A percentile compares a stretch with the other conserved stretches of the same genome.
Evolutionary conservation across 2,113 vertebrate genomes (phyloP).

Genomic region (Tragelaphus scriptus): DNA sequence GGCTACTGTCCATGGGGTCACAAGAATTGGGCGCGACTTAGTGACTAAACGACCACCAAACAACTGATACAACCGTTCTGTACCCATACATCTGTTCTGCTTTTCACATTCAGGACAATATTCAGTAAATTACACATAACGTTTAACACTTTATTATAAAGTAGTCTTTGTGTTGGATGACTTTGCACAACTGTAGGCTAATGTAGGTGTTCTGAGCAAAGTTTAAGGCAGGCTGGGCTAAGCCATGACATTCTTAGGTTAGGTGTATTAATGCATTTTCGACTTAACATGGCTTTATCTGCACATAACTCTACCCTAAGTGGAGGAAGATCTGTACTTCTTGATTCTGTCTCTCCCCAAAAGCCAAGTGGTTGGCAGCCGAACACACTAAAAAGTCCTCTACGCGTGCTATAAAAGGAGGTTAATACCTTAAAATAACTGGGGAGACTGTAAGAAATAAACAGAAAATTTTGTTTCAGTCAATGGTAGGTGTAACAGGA

Average conservation of each 20-base stretch:
- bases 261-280: background rate
- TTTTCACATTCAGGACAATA: background rate
- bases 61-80: background rate
- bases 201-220: background rate
- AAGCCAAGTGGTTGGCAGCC: background rate
- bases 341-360: background rate
- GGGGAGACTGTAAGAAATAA: background rate
- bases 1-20: background rate
- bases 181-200: background rate
- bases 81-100: background rate
- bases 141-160: background rate
- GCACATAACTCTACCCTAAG: background rate
- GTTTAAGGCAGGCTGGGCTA: background rate
- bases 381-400: background rate
- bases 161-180: background rate
- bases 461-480: background rate
- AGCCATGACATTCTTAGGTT: background rate
- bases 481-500: background rate
- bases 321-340: background rate
- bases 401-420: background rate
- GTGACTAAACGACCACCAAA: background rate
- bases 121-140: background rate
- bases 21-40: background rate
- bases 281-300: background rate
- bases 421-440: background rate